phyloP scores from a whole-genome alignment of 2,113 vertebrate genomes.

The Miniopterus natalensis region DNA sequence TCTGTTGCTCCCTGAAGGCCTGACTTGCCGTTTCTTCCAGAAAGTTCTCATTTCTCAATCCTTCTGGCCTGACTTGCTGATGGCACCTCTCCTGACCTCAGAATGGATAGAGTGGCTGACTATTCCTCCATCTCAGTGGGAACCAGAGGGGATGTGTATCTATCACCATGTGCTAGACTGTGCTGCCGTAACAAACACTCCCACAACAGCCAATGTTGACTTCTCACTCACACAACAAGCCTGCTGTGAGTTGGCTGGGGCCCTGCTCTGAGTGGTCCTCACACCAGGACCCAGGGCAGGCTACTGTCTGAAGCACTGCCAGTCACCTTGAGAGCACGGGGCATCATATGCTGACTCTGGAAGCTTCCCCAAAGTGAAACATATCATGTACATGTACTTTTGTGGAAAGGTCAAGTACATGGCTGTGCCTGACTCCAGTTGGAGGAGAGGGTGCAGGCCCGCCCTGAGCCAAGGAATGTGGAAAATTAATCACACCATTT shows the following conservation, averaged over 20 bases:
- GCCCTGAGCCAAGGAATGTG: not conserved
- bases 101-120: not conserved
- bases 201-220: fast-evolving
- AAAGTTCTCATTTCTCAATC: not conserved
- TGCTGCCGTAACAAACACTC: not conserved
- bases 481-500: not conserved
- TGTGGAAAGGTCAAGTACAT: not conserved
- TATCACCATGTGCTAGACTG: fast-evolving
- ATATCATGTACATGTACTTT: fast-evolving
- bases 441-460: not conserved
- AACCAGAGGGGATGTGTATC: not conserved
- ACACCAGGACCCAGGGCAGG: too few species aligned
- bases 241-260: not conserved
- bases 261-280: not conserved
- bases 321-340: fast-evolving
- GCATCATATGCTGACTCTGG: fast-evolving
- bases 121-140: not conserved
- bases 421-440: not conserved
- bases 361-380: not conserved
- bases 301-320: not conserved
- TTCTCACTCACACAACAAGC: not conserved
- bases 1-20: not conserved
- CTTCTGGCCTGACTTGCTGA: not conserved
- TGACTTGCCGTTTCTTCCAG: not conserved
- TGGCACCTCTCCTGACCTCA: not conserved